phyloP scores from a whole-genome alignment of 2,888 invertebrate species.

The Sceliomorpha sp. region DNA sequence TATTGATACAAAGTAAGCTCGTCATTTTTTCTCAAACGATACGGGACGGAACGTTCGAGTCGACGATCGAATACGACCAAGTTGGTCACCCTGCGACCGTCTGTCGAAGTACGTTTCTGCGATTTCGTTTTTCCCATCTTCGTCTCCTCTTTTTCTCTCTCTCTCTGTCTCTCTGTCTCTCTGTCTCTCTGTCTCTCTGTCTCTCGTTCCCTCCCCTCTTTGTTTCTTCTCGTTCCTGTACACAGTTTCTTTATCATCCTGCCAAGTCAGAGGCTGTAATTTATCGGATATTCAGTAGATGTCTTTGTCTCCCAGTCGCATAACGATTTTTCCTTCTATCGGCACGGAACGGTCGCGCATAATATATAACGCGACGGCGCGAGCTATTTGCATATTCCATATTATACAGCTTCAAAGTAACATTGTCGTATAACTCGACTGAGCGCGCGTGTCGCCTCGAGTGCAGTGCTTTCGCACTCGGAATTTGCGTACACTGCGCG shows the following conservation, averaged over 20 bases:
- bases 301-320: constrained; percentile 29
- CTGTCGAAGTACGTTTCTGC: too few species aligned
- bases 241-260: constrained; percentile 11
- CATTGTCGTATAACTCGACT: constrained; percentile 54
- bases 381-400: constrained; percentile 54
- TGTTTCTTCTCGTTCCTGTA: not conserved
- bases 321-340: constrained; percentile 45
- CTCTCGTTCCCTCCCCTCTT: constrained; percentile 7
- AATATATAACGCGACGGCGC: constrained; percentile 42
- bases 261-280: constrained; percentile 14
- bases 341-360: constrained; percentile 42
- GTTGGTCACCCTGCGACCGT: too few species aligned
- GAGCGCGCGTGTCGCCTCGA: constrained; percentile 49
- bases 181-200: constrained; percentile 2
- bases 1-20: too few species aligned
- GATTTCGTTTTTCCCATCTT: too few species aligned
- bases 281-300: constrained; percentile 32
- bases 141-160: too few species aligned
- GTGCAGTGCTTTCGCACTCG: constrained; percentile 51
- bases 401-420: constrained; percentile 54
- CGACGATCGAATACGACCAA: too few species aligned
- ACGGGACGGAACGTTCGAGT: too few species aligned
- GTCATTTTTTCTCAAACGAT: too few species aligned
- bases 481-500: constrained; percentile 43
- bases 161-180: too few species aligned